Percentiles rank a stretch among this genome's conserved stretches.
Evolutionary conservation across 2,797 vertebrate species (phyloP).

Genomic region (Pterois miles): DNA sequence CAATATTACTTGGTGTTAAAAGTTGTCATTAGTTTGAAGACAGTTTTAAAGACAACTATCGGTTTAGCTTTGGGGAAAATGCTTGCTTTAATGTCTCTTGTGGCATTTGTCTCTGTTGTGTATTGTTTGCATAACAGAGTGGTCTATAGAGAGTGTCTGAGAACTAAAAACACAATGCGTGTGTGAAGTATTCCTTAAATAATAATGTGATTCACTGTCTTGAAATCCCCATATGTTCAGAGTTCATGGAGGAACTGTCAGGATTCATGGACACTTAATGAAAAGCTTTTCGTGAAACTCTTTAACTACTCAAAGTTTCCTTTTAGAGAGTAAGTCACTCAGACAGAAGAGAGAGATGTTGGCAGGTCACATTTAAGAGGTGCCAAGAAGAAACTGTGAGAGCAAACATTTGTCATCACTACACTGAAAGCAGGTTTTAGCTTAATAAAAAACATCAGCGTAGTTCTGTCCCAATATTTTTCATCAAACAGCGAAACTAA

Average conservation of each 20-base stretch:
- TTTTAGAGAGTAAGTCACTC: background rate
- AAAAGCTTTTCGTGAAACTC: constrained; percentile 22
- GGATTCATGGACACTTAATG: constrained; percentile 14
- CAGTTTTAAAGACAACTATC: constrained; percentile 32
- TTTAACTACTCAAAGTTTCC: background rate
- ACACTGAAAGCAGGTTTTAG: constrained; percentile 26
- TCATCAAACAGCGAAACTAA: constrained; percentile 27
- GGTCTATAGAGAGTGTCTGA: background rate
- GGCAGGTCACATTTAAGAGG: constrained; percentile 33
- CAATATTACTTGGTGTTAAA: constrained; percentile 49
- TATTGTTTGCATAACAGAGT: constrained; percentile 13
- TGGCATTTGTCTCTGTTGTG: background rate
- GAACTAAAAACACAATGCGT: background rate
- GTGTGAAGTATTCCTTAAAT: background rate
- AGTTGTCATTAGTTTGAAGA: constrained; percentile 54
- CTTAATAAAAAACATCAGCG: constrained; percentile 42
- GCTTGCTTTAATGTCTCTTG: constrained; percentile 22
- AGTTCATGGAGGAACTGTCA: background rate
- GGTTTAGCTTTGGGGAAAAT: constrained; percentile 3
- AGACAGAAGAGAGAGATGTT: constrained; percentile 4
- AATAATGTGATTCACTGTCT: background rate
- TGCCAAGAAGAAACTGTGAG: constrained; percentile 16
- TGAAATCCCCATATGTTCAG: background rate
- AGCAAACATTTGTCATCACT: constrained; percentile 28
- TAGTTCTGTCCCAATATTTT: constrained; percentile 7